These are phyloP conservation scores for Amblyjoppa proteus DNA, from an alignment of 2,888 invertebrate species.

Conservation along the genomic window DNA sequence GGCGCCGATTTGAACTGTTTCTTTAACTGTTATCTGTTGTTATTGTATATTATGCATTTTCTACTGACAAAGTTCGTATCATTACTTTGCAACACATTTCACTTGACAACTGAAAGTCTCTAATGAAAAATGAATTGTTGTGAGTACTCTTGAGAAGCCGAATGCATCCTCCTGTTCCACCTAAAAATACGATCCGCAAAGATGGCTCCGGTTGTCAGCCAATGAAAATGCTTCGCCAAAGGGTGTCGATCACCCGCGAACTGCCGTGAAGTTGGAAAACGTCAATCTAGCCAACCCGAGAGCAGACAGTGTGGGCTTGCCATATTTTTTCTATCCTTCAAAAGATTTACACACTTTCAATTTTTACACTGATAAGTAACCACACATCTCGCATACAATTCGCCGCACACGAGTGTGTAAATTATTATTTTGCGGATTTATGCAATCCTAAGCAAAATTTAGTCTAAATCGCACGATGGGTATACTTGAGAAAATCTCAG, in stretches of 20 bases:
- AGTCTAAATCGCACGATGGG: conserved; percentile 90
- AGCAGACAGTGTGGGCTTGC: not conserved
- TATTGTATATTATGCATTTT: not conserved
- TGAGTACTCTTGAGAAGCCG: too few relatives aligned
- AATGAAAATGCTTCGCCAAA: too few relatives aligned
- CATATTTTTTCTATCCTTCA: not conserved
- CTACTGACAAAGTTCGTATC: not conserved
- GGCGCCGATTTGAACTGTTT: not conserved
- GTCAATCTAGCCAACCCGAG: conserved; percentile 1
- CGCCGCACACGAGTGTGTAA: not conserved
- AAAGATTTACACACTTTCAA: conserved; percentile 1
- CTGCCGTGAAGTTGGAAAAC: conserved; percentile 2
- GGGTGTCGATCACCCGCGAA: not conserved
- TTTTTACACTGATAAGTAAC: conserved; percentile 1
- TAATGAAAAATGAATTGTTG: too few relatives aligned
- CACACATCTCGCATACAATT: not conserved
- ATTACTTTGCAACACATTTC: too few relatives aligned
- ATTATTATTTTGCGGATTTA: conserved; percentile 1
- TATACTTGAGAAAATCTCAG: conserved; percentile 99
- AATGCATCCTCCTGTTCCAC: too few relatives aligned
- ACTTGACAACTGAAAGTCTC: too few relatives aligned
- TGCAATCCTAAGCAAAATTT: not conserved
- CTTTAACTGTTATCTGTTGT: not conserved
- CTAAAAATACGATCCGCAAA: too few relatives aligned
- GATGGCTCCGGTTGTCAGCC: too few relatives aligned